phyloP scores from a whole-genome alignment of 2,113 vertebrate genomes.

The Platycercus adscitus region DNA sequence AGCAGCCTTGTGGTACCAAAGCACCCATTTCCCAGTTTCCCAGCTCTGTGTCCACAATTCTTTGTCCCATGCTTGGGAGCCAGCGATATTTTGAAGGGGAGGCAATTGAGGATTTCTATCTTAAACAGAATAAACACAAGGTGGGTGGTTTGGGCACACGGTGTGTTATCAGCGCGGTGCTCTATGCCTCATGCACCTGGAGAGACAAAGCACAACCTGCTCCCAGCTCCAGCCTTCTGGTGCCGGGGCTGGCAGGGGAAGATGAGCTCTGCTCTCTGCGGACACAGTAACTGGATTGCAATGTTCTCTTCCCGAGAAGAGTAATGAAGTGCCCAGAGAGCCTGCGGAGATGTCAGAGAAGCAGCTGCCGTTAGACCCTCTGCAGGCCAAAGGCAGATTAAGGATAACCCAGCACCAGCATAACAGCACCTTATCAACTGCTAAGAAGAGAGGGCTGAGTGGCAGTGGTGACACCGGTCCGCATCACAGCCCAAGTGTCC shows the following conservation, averaged over 20 bases:
- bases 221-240: neutral
- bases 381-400: conserved; percentile 17
- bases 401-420: conserved; percentile 30
- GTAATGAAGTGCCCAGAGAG: conserved; percentile 40
- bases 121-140: neutral
- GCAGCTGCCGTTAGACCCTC: conserved; percentile 2
- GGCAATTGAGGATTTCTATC: neutral
- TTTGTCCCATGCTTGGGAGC: neutral
- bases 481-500: neutral
- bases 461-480: neutral
- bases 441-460: neutral
- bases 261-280: neutral
- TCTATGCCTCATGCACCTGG: neutral
- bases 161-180: neutral
- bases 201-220: neutral
- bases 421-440: neutral
- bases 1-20: neutral
- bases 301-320: neutral
- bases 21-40: neutral
- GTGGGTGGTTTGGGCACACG: neutral
- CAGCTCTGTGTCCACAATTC: neutral
- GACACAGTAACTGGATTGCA: neutral
- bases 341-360: conserved; percentile 6
- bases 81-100: neutral
- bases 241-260: neutral